Evolutionary conservation across 2,113 vertebrate genomes (phyloP).

Genomic region (Sceloporus tristichus): DNA sequence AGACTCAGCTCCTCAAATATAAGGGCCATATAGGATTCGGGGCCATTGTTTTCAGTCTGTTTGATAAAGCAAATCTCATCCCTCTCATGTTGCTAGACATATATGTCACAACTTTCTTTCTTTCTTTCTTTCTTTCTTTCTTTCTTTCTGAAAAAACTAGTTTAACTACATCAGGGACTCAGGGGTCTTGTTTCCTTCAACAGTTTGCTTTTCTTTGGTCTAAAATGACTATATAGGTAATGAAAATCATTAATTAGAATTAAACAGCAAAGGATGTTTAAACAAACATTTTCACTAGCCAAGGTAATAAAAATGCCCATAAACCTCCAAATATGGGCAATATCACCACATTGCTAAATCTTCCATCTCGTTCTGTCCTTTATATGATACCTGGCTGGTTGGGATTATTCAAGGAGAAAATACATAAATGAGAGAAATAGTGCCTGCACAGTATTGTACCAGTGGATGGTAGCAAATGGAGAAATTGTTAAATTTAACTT

Average conservation of each 20-base stretch:
- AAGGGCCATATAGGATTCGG: too few relatives aligned
- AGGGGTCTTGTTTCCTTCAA: not conserved
- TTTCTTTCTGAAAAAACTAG: not conserved
- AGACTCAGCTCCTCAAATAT: too few relatives aligned
- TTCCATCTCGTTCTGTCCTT: not conserved
- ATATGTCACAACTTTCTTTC: not conserved
- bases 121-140: too few relatives aligned
- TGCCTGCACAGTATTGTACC: not conserved
- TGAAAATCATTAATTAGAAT: slow-evolving; percentile 13
- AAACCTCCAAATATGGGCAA: not conserved
- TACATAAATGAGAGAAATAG: not conserved
- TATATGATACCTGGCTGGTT: not conserved
- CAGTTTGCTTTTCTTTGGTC: not conserved
- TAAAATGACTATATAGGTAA: not conserved
- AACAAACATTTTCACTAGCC: too few relatives aligned
- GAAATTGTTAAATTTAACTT: not conserved
- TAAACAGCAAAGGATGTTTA: not conserved
- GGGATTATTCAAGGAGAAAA: not conserved
- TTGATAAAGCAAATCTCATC: slow-evolving; percentile 3
- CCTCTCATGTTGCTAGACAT: not conserved
- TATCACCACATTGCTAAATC: not conserved
- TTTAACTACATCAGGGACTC: not conserved
- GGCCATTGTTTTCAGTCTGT: not conserved
- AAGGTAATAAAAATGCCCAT: too few relatives aligned
- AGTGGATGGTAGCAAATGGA: not conserved